These are phyloP conservation scores for Cavia aperea DNA, from an alignment of 2,113 vertebrate species.

Conservation along the genomic window DNA sequence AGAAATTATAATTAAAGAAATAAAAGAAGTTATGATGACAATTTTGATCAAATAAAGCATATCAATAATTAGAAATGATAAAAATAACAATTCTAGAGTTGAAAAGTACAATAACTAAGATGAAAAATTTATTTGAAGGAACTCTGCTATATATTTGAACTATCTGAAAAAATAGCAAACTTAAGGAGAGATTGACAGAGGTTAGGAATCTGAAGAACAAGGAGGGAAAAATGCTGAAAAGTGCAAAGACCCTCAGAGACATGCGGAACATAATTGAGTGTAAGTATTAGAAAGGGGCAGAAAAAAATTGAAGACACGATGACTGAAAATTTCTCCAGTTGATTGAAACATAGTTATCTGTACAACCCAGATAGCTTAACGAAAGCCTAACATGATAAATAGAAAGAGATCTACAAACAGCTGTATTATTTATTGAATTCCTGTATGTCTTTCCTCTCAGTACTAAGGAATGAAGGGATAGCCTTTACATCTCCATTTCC, in stretches of 20 bases:
- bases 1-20: background rate
- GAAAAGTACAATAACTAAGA: conserved; percentile 17
- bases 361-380: background rate
- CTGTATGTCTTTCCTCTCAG: background rate
- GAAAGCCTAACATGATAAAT: background rate
- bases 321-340: background rate
- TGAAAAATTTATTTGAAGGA: background rate
- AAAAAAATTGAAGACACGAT: background rate
- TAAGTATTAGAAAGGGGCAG: background rate
- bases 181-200: background rate
- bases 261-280: background rate
- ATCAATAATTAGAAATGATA: background rate
- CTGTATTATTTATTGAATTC: background rate
- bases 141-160: background rate
- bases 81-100: background rate
- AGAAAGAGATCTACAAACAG: background rate
- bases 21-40: background rate
- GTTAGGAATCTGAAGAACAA: background rate
- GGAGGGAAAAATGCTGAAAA: background rate
- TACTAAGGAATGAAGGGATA: background rate
- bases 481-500: background rate
- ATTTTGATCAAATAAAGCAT: background rate
- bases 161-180: background rate
- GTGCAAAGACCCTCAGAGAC: background rate
- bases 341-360: background rate